Evolutionary conservation across 2,797 vertebrate genomes (phyloP).

Genomic region (Acestrorhynchus altus): DNA sequence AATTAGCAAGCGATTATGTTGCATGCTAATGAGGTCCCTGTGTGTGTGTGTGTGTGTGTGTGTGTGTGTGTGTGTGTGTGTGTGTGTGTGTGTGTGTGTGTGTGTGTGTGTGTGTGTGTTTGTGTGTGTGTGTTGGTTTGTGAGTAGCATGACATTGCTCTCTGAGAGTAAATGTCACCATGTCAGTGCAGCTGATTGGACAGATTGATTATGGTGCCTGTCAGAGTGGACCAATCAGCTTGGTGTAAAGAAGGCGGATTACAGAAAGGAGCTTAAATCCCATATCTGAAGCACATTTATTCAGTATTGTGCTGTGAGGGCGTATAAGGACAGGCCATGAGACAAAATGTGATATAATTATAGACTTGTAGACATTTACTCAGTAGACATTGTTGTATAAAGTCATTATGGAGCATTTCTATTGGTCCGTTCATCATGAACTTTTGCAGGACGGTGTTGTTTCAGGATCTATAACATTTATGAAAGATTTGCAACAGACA

Average conservation of each 20-base stretch:
- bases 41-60: conserved; percentile 19
- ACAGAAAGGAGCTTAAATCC: background rate
- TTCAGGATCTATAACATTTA: no score
- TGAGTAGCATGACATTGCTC: background rate
- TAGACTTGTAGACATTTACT: no score
- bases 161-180: conserved; percentile 27
- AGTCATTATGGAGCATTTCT: no score
- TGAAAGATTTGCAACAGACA: no score
- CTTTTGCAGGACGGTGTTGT: no score
- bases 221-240: background rate
- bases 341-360: no score
- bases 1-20: conserved; percentile 60
- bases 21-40: conserved; percentile 60
- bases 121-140: conserved; percentile 29
- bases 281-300: background rate
- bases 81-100: conserved; percentile 15
- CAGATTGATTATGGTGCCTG: conserved; percentile 2
- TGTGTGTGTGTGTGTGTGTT: conserved; percentile 2
- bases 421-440: no score
- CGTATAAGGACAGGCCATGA: background rate
- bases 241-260: background rate
- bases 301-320: background rate
- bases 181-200: conserved; percentile 16
- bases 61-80: conserved; percentile 18
- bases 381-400: no score